These are phyloP conservation scores for Coptotermes formosanus DNA, from an alignment of 1,140 invertebrate genomes.

Conservation along the genomic window DNA sequence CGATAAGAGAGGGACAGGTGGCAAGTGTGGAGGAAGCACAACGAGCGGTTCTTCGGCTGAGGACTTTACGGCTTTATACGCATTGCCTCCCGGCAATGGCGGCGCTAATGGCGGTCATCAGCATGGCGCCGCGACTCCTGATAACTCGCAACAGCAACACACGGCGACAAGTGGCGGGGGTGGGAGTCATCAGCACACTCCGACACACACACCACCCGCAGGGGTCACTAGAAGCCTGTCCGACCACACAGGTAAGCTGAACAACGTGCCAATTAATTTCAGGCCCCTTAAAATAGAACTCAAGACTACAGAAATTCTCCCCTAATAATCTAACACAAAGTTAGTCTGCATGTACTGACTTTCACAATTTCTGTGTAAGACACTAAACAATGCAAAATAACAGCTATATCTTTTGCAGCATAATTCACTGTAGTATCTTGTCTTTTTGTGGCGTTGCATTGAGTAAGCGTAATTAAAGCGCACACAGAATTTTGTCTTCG, in stretches of 20 bases:
- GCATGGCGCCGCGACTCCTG: conserved; percentile 26
- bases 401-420: no score
- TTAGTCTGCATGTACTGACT: no score
- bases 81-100: conserved; percentile 40
- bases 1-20: conserved; percentile 49
- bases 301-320: no score
- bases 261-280: no score
- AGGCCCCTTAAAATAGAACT: no score
- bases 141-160: conserved; percentile 10
- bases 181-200: conserved; percentile 52
- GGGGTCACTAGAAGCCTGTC: conserved; percentile 47
- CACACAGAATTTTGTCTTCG: no score
- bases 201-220: conserved; percentile 59
- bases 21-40: conserved; percentile 60
- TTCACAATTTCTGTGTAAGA: no score
- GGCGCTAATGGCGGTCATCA: conserved; percentile 3
- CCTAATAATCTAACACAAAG: no score
- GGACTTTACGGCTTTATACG: conserved; percentile 75
- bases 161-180: conserved; percentile 5
- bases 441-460: no score
- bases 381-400: no score
- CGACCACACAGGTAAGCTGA: conserved; percentile 20
- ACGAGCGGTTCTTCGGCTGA: conserved; percentile 70
- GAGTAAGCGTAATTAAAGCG: no score
- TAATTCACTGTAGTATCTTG: no score